These are phyloP conservation scores for Listronotus bonariensis DNA, from an alignment of 1,140 invertebrate species.

Conservation along the genomic window DNA sequence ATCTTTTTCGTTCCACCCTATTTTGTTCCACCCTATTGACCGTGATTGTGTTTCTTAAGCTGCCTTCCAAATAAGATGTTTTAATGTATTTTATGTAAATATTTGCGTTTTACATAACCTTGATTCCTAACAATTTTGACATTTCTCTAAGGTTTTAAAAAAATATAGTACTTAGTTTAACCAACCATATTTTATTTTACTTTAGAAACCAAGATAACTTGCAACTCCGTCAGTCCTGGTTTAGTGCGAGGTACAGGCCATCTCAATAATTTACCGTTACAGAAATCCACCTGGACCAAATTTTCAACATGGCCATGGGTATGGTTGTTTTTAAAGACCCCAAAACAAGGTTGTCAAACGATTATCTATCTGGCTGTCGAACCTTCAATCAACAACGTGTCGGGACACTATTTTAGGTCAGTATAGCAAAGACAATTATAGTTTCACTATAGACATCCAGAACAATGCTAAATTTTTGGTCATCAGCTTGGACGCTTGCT, in stretches of 20 bases:
- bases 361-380: constrained; percentile 75
- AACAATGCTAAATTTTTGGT: too few relatives aligned
- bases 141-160: constrained; percentile 12
- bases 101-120: too few relatives aligned
- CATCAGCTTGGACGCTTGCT: too few relatives aligned
- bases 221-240: constrained; percentile 76
- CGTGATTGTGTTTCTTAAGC: too few relatives aligned
- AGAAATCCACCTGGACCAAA: constrained; percentile 57
- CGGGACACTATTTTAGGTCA: constrained; percentile 66
- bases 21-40: too few relatives aligned
- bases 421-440: too few relatives aligned
- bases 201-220: constrained; percentile 67
- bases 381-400: constrained; percentile 65
- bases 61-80: too few relatives aligned
- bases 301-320: constrained; percentile 66
- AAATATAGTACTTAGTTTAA: constrained; percentile 7
- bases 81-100: too few relatives aligned
- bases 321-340: constrained; percentile 70
- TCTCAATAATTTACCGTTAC: constrained; percentile 62
- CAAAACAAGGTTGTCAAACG: constrained; percentile 70
- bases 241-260: constrained; percentile 69
- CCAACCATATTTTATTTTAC: constrained; percentile 20
- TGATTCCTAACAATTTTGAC: too few relatives aligned
- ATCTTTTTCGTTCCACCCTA: too few relatives aligned
- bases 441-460: too few relatives aligned